These are phyloP conservation scores for Galaxias olidus DNA, from an alignment of 2,797 vertebrate species.

Conservation along the genomic window DNA sequence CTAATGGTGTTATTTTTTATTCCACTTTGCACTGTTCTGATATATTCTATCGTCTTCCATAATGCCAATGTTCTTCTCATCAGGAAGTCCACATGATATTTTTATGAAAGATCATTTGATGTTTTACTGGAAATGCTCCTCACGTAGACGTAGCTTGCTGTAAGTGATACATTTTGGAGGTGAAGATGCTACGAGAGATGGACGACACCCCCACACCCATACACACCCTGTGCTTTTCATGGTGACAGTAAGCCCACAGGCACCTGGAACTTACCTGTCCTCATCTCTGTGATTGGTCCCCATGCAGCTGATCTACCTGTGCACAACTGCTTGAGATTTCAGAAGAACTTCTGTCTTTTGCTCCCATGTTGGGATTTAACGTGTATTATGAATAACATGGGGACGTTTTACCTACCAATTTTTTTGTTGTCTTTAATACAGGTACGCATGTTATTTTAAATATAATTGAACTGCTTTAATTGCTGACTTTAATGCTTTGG, in stretches of 20 bases:
- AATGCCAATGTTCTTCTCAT: too few relatives aligned
- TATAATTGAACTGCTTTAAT: not conserved
- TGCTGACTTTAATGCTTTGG: not conserved
- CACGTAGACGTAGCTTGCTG: too few relatives aligned
- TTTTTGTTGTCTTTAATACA: conserved; percentile 65
- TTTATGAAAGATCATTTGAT: too few relatives aligned
- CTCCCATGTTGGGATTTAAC: conserved; percentile 35
- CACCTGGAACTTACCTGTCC: conserved; percentile 59
- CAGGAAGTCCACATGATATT: too few relatives aligned
- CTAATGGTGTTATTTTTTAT: too few relatives aligned
- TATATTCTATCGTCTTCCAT: too few relatives aligned
- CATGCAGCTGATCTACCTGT: conserved; percentile 52
- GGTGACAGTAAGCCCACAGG: conserved; percentile 66
- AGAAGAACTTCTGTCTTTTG: conserved; percentile 50
- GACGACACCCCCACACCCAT: not conserved
- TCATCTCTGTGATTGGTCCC: conserved; percentile 74
- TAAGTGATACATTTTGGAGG: too few relatives aligned
- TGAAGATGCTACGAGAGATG: too few relatives aligned
- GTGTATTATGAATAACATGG: conserved; percentile 55
- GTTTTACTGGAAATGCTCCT: too few relatives aligned
- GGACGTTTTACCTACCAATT: conserved; percentile 52
- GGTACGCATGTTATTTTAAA: conserved; percentile 57
- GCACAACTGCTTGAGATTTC: conserved; percentile 43
- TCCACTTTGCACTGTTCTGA: too few relatives aligned
- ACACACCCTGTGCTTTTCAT: conserved; percentile 55